Conservation (phyloP, 1,140 invertebrate genomes). For the Thaumatotibia leucotreta region DNA sequence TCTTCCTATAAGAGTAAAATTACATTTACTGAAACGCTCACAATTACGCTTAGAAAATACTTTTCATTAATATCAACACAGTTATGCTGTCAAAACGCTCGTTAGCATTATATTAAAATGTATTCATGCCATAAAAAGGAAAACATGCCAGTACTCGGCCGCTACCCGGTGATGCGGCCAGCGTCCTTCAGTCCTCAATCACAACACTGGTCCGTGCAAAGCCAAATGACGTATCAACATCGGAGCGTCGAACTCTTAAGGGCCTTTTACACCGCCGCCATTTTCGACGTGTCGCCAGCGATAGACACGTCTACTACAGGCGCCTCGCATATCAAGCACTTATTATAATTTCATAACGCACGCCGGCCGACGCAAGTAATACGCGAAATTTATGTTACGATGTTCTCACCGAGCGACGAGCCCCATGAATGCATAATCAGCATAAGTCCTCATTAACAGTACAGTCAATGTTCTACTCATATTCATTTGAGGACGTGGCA, state of each 20-base stretch:
- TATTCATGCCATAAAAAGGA: not conserved
- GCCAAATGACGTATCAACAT: not conserved
- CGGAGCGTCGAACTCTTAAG: not conserved
- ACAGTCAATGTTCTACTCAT: conserved; percentile 56
- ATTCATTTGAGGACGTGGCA: conserved; percentile 69
- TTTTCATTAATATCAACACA: too few species aligned
- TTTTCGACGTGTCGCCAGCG: conserved; percentile 41
- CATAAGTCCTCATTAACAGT: conserved; percentile 58
- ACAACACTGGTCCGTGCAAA: not conserved
- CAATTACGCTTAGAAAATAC: too few species aligned
- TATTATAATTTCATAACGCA: conserved; percentile 75
- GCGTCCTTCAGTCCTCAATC: not conserved
- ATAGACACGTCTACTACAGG: conserved; percentile 47
- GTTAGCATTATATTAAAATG: not conserved
- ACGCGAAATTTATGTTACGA: conserved; percentile 76
- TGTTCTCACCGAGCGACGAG: conserved; percentile 68
- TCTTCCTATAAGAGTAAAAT: too few species aligned
- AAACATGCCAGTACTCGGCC: not conserved
- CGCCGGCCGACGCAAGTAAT: conserved; percentile 72
- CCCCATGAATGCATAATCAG: conserved; percentile 63
- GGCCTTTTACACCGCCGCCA: not conserved
- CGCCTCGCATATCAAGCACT: conserved; percentile 57
- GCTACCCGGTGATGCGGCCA: not conserved
- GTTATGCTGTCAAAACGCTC: too few species aligned
- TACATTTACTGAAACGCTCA: too few species aligned